Percentiles rank a stretch among this genome's conserved stretches.
Evolutionary conservation across 2,888 invertebrate genomes (phyloP).

Genomic region (Allacma fusca): DNA sequence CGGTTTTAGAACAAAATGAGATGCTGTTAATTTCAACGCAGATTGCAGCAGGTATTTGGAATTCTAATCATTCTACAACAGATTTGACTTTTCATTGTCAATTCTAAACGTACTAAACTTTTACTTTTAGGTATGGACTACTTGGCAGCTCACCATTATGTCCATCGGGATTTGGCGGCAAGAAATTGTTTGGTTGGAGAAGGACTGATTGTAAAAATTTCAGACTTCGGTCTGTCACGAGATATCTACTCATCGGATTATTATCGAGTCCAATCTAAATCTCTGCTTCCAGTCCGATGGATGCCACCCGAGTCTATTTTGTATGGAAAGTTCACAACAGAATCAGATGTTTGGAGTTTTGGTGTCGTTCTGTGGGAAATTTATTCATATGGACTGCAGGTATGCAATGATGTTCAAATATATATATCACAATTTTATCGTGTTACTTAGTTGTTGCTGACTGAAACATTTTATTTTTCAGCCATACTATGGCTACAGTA

Average conservation of each 20-base stretch:
- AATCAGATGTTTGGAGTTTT: constrained; percentile 98
- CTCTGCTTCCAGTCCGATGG: constrained; percentile 90
- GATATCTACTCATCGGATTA: constrained; percentile 67
- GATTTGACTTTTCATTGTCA: no score
- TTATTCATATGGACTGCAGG: constrained; percentile 93
- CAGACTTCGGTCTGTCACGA: constrained; percentile 69
- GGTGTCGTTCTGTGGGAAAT: constrained; percentile 99
- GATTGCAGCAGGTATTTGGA: constrained; percentile 69
- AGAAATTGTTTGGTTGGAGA: constrained; percentile 96
- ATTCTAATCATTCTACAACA: no score
- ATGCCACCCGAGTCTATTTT: constrained; percentile 99
- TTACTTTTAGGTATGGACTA: constrained; percentile 68
- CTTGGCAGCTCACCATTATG: constrained; percentile 83
- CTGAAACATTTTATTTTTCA: constrained; percentile 64
- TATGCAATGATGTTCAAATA: no score
- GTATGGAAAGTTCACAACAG: constrained; percentile 91
- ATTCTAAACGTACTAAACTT: no score
- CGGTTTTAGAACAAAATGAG: constrained; percentile 79
- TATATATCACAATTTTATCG: background rate
- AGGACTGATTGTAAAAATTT: constrained; percentile 93
- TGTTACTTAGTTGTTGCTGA: background rate
- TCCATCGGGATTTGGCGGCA: constrained; percentile 94
- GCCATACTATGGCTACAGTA: constrained; percentile 93
- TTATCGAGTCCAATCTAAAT: constrained; percentile 90
- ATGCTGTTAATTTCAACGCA: constrained; percentile 90